phyloP scores from a whole-genome alignment of 2,797 vertebrate species.

The Perodicticus potto region DNA sequence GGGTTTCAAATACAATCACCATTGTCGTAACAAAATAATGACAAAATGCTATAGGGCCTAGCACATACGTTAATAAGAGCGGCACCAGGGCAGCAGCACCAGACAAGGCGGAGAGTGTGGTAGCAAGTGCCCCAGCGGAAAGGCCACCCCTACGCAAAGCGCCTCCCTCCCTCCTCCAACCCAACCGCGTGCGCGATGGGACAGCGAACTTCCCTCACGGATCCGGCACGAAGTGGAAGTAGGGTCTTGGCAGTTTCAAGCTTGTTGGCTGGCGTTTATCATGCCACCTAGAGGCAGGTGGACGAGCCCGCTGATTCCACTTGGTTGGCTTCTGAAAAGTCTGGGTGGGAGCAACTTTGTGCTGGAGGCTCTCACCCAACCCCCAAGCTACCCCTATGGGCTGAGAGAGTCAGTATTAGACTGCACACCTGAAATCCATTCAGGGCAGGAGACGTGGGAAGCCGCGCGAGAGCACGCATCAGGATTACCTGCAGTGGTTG shows the following conservation, averaged over 20 bases:
- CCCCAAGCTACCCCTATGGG: neutral
- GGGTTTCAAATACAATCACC: neutral
- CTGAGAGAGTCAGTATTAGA: neutral
- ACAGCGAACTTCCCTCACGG: fast-evolving
- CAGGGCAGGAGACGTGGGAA: neutral
- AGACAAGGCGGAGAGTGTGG: fast-evolving
- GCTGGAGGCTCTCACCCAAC: neutral
- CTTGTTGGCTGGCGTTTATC: neutral
- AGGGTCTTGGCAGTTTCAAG: neutral
- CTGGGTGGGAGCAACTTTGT: neutral
- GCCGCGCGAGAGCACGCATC: no score
- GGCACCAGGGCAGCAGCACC: fast-evolving
- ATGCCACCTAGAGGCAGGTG: neutral
- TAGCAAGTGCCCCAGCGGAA: fast-evolving
- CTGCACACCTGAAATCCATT: neutral
- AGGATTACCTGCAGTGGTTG: neutral
- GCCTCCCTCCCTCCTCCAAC: no score
- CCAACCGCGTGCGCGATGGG: fast-evolving
- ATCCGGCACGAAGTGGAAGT: neutral
- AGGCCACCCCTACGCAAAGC: no score
- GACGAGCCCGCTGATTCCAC: neutral
- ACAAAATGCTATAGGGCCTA: neutral
- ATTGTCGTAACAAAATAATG: neutral
- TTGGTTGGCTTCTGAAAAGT: neutral
- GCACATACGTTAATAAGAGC: no score